These are phyloP conservation scores for Thymelicus lineola DNA, from an alignment of 2,888 invertebrate genomes.

Conservation along the genomic window DNA sequence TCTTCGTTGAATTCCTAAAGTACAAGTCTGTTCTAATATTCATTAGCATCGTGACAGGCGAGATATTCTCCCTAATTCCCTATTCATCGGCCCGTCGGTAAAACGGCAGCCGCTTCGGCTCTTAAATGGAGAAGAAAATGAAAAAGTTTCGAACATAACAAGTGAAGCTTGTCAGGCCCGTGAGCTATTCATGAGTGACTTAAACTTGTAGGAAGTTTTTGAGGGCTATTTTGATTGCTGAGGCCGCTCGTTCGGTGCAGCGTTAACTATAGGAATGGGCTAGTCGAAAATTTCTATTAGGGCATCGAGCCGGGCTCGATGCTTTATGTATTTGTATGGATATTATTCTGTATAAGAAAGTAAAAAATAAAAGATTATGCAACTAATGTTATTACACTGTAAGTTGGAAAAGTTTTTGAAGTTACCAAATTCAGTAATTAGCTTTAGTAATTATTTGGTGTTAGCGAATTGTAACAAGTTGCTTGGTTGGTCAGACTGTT, in stretches of 20 bases:
- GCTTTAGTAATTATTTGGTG: neutral
- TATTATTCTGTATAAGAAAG: too few species aligned
- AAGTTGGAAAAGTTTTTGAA: neutral
- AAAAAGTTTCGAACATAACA: constrained; percentile 79
- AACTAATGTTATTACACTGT: too few species aligned
- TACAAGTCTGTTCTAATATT: constrained; percentile 71
- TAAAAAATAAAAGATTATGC: too few species aligned
- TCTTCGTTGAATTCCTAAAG: constrained; percentile 50
- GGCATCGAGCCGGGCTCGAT: too few species aligned
- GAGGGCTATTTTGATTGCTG: constrained; percentile 68
- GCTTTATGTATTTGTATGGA: too few species aligned
- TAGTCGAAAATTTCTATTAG: neutral
- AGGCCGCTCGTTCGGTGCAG: constrained; percentile 45
- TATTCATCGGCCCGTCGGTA: constrained; percentile 79
- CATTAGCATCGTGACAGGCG: constrained; percentile 81
- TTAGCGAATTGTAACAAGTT: neutral
- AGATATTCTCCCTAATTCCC: constrained; percentile 80
- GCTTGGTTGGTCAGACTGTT: neutral
- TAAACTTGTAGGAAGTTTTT: constrained; percentile 57
- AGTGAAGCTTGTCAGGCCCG: constrained; percentile 68
- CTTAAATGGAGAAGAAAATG: constrained; percentile 78
- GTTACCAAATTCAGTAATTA: neutral
- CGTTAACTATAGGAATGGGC: constrained; percentile 39
- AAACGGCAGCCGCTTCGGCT: constrained; percentile 68
- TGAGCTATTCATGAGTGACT: constrained; percentile 77